Conservation (phyloP, 2,888 invertebrate species). For the Leptopilina syphax region DNA sequence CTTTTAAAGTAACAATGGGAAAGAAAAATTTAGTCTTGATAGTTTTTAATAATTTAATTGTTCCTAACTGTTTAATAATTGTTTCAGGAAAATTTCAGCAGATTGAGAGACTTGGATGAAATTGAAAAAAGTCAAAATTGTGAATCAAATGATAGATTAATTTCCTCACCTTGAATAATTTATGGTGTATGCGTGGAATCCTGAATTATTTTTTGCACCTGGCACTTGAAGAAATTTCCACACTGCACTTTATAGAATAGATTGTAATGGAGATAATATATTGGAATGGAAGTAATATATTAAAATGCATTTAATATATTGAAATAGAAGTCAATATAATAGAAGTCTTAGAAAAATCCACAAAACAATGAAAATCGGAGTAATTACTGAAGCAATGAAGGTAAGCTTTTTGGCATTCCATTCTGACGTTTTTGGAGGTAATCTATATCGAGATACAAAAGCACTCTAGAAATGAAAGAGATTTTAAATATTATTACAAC, state of each 20-base stretch:
- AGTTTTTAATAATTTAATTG: not conserved
- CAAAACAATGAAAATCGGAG: slow-evolving; percentile 47
- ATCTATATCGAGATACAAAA: slow-evolving; percentile 63
- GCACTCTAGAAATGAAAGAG: slow-evolving; percentile 59
- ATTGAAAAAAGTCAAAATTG: slow-evolving; percentile 30
- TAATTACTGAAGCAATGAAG: slow-evolving; percentile 44
- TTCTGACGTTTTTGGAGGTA: slow-evolving; percentile 56
- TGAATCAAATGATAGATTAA: not conserved
- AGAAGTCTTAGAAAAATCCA: slow-evolving; percentile 42
- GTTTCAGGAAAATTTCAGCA: slow-evolving; percentile 19
- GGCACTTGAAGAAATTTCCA: no score
- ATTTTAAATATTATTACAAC: no score
- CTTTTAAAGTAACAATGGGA: no score
- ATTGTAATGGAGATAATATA: no score
- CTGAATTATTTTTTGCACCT: no score
- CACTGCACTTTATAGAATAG: no score
- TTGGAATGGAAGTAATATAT: not conserved
- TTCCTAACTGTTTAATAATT: not conserved
- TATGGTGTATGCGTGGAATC: no score
- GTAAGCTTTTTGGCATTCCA: slow-evolving; percentile 58
- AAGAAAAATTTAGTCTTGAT: no score
- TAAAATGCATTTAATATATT: no score
- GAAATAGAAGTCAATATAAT: slow-evolving; percentile 11
- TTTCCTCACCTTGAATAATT: not conserved
- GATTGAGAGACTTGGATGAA: not conserved